Evolutionary conservation across 2,888 invertebrate species (phyloP), one percentile per base, ranked within the genome.

Genomic region (Ischnura elegans): DNA sequence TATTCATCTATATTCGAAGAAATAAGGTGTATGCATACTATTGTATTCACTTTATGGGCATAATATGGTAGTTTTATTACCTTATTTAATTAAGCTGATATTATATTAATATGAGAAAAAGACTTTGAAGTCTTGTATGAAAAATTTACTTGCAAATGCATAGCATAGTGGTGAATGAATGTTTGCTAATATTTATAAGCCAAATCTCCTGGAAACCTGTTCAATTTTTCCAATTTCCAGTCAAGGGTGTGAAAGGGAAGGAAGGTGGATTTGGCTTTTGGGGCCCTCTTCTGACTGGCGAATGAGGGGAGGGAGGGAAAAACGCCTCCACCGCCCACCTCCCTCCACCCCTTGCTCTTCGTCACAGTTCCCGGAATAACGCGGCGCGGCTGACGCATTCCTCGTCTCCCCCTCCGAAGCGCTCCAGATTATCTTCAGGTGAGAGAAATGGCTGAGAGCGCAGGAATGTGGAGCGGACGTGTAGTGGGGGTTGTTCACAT

Each of bases 351-450:
- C 29, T 55, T 25, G 43, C 25, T 55, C 76, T 76, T 76, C 90
- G 90, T 90, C 90, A 90, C 61, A 90, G 66, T 42, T 90, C 90
- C 90, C 90, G 90, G 90, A 90, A 90, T 90, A 90, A 61, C 61
- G n/a, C 90, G 61, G 36, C 61, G 90, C 90, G 87, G 87, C 55
- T 90, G 90, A 90, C 90, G 90, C 90, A 90, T 90, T 90, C 90
- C 61, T 61, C 36, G 55, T 29, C 66, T 29, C 21, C 66, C 21
- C 66, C 90, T 61, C 51, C 36, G n/a, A n/a, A n/a, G n/a, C n/a
- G 43, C 90, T 43, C 90, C 61, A 90, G 90, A 90, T 90, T 90
- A 90, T 61, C 90, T 90, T 43, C 90, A 90, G 90, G 90, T 90
- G 90, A 90, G 90, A 90, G 90, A 43, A 29, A 3, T 46, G 42